These are phyloP conservation scores for Sphaeridia pumilis DNA, from an alignment of 2,888 invertebrate genomes.

Conservation along the genomic window DNA sequence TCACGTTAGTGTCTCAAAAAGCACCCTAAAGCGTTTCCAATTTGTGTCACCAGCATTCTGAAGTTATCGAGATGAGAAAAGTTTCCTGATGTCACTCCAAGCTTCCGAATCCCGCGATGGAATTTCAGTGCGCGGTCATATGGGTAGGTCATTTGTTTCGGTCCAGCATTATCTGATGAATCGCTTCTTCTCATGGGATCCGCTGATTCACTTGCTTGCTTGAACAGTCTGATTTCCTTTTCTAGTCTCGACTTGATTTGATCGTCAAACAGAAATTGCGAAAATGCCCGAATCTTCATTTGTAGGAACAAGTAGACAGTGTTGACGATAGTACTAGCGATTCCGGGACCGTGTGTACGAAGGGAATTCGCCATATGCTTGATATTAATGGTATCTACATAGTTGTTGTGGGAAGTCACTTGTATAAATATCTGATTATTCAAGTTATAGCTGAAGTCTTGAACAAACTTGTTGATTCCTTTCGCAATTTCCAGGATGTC, in stretches of 20 bases:
- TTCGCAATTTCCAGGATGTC: constrained; percentile 96
- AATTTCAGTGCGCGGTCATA: constrained; percentile 90
- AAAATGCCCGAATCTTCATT: constrained; percentile 84
- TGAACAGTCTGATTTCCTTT: constrained; percentile 73
- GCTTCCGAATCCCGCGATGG: constrained; percentile 74
- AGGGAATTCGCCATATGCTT: constrained; percentile 93
- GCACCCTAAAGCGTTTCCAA: constrained; percentile 48
- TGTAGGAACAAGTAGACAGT: constrained; percentile 87
- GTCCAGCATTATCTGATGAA: not conserved
- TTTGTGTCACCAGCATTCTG: constrained; percentile 79
- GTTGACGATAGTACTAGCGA: constrained; percentile 50
- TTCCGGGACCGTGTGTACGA: constrained; percentile 89
- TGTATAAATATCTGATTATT: constrained; percentile 95
- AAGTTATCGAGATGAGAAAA: constrained; percentile 87
- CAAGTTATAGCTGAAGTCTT: constrained; percentile 85
- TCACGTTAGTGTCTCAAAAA: not conserved
- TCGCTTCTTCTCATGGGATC: too few relatives aligned
- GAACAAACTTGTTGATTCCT: constrained; percentile 88
- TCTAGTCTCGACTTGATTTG: constrained; percentile 88
- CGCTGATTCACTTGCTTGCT: constrained; percentile 29
- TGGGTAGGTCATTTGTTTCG: constrained; percentile 47
- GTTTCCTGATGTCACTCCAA: constrained; percentile 70
- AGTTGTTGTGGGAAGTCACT: constrained; percentile 77
- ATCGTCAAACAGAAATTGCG: constrained; percentile 95
- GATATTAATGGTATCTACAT: constrained; percentile 89